Evolutionary conservation across 2,797 vertebrate genomes (phyloP).

Genomic region (Falco novaeseelandiae): DNA sequence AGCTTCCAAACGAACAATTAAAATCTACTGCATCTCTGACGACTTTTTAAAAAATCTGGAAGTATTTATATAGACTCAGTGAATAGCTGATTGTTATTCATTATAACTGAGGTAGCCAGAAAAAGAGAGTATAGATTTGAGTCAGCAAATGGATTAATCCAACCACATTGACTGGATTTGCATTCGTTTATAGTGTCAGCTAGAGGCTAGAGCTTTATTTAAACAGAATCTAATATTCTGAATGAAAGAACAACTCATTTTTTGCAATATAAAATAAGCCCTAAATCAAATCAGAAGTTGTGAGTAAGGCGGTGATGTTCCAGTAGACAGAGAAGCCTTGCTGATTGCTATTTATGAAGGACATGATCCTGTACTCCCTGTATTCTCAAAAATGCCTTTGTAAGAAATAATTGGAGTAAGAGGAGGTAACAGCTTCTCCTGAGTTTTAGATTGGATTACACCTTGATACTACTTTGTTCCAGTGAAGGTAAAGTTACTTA

Average conservation of each 20-base stretch:
- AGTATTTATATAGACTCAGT: background rate
- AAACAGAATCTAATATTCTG: background rate
- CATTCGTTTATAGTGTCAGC: conserved; percentile 33
- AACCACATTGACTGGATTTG: conserved; percentile 9
- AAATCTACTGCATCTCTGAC: background rate
- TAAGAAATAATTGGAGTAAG: background rate
- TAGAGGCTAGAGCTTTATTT: conserved; percentile 23
- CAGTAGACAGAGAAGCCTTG: background rate
- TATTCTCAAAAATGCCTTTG: background rate
- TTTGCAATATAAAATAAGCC: background rate
- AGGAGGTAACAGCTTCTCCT: background rate
- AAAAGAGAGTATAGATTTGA: background rate
- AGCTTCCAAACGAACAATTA: background rate
- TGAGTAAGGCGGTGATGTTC: background rate
- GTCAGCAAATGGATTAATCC: conserved; percentile 37
- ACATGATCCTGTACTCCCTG: background rate
- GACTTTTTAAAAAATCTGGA: background rate
- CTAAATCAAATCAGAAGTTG: background rate
- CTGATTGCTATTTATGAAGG: background rate
- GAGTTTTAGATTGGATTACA: background rate
- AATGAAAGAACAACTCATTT: background rate
- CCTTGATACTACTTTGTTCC: background rate
- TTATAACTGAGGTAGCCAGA: background rate
- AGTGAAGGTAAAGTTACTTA: background rate
- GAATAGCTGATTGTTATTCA: conserved; percentile 1